Conservation (phyloP, 1,140 invertebrate species). For the Drosophila insularis region DNA sequence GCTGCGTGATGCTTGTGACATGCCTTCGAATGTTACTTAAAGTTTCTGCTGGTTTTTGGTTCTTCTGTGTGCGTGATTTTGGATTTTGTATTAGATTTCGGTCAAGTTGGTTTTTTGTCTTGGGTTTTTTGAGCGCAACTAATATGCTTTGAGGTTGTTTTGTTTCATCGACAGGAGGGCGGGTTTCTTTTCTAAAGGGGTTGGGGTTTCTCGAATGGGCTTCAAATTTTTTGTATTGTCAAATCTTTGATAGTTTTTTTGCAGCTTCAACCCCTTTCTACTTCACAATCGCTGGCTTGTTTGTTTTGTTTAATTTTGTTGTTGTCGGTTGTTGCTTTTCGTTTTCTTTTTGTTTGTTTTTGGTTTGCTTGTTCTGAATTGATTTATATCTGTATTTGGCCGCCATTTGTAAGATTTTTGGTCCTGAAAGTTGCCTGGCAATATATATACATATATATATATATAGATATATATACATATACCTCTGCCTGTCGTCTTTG, state of each 20-base stretch:
- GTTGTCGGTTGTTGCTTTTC: conserved; percentile 43
- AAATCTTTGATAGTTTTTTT: conserved; percentile 29
- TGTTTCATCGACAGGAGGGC: neutral
- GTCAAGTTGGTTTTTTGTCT: conserved; percentile 52
- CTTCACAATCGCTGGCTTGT: conserved; percentile 8
- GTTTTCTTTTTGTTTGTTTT: conserved; percentile 40
- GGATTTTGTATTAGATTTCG: conserved; percentile 47
- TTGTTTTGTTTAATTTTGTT: conserved; percentile 57
- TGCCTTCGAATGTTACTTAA: conserved; percentile 59
- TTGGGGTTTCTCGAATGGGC: conserved; percentile 35
- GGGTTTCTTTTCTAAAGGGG: conserved; percentile 25
- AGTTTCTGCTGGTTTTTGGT: conserved; percentile 64
- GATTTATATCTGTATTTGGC: conserved; percentile 47
- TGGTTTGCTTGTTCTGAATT: conserved; percentile 29
- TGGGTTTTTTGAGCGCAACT: conserved; percentile 55
- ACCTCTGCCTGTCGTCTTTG: conserved; percentile 56
- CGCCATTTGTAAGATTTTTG: conserved; percentile 79
- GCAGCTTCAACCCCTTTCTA: conserved; percentile 59
- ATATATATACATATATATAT: too few relatives aligned
- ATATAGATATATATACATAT: conserved; percentile 31
- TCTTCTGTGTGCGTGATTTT: conserved; percentile 49
- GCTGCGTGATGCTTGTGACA: conserved; percentile 38
- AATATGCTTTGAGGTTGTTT: conserved; percentile 45
- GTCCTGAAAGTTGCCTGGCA: conserved; percentile 67
- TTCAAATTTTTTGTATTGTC: conserved; percentile 37